phyloP scores from a whole-genome alignment of 2,888 invertebrate species.

The Megastigmus dorsalis region DNA sequence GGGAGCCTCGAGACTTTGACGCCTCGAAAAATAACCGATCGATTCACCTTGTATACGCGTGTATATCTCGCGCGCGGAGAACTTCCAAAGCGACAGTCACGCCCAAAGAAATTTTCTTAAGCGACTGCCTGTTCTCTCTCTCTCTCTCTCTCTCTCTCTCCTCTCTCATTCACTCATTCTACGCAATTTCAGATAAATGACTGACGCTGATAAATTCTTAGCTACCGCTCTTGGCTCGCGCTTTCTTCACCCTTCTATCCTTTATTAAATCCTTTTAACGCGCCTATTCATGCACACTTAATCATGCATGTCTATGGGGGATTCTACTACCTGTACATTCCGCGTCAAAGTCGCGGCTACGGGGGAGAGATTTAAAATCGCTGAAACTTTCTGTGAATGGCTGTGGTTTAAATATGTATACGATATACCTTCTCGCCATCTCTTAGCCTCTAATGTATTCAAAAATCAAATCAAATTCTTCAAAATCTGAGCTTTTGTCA shows the following conservation, averaged over 20 bases:
- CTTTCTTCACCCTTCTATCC: not conserved
- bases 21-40: slow-evolving; percentile 36
- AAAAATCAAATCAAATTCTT: too few species aligned
- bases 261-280: too few species aligned
- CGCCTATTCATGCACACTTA: too few species aligned
- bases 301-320: too few species aligned
- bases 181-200: slow-evolving; percentile 42
- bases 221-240: not conserved
- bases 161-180: too few species aligned
- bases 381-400: too few species aligned
- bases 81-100: slow-evolving; percentile 36
- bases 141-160: not conserved
- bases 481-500: too few species aligned
- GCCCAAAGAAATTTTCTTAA: slow-evolving; percentile 42
- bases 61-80: not conserved
- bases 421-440: too few species aligned
- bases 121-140: not conserved
- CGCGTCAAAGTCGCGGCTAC: not conserved
- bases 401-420: too few species aligned
- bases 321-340: too few species aligned
- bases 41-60: not conserved
- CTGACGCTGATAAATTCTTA: slow-evolving; percentile 32
- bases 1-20: slow-evolving; percentile 14
- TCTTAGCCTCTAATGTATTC: too few species aligned
- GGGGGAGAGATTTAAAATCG: too few species aligned